Base-by-base conservation (phyloP, 2,888 invertebrate genomes). In the Venusia cambrica region DNA sequence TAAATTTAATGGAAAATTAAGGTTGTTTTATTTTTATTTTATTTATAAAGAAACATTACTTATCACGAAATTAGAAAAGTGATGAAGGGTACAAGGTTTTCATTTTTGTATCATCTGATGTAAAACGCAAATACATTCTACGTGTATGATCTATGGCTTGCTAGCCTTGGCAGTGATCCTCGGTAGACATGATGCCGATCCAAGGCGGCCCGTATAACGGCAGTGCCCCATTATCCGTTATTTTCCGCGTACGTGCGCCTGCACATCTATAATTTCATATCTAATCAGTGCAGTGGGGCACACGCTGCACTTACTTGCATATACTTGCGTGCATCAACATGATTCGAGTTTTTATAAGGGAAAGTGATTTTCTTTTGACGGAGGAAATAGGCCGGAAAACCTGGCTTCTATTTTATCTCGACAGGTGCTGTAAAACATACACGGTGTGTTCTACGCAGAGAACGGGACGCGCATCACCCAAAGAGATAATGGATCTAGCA, bases 171-270 rank as follows among this genome's bases (percentile, higher is more conserved):
- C 17, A 25, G 34, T 26, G 25, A 30, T 20, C 20, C 21, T 25
- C 26, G 10, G 18, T 20, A 10, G 19, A 18, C 24, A 16, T 24
- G 16, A 31, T 37, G 25, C 19, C 40, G 28, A 39, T 35, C 33
- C 36, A 45, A n/a, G n/a, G n/a, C n/a, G n/a, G 25, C 32, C 47
- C 33, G 28, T 51, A n/a, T n/a, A 57, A 54, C 60, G 53, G 54
- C 49, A 21, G 44, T 19, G 35, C 30, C 42, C 38, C 41, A 62
- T 62, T 62, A 67, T 45, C 60, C 49, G 64, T 62, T 57, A 72
- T 68, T 71, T 70, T 68, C 66, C 62, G 60, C 58, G 54, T 65
- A 62, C 60, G 49, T 59, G 67, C 58, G 54, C 57, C 37, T 47
- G 56, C 48, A 48, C 54, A 55, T 55, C 45, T 57, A 52, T 63